These are phyloP conservation scores for Eulemur coronatus DNA, from an alignment of 2,797 vertebrate species.

Conservation along the genomic window DNA sequence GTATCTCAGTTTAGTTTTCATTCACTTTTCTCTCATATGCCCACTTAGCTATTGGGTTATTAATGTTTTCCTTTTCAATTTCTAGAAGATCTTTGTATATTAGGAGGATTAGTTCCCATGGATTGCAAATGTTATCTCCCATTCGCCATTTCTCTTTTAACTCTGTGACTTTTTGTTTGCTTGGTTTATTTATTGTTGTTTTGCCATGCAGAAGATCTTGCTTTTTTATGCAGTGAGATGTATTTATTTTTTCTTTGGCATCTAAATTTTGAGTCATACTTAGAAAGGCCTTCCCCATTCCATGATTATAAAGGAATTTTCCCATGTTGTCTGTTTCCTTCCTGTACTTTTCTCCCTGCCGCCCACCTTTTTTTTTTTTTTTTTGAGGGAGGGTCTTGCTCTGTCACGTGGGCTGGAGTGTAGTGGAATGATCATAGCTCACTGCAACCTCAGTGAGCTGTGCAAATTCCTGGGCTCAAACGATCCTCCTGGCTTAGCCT, in stretches of 20 bases:
- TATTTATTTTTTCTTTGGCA: background rate
- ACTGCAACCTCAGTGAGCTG: too few relatives aligned
- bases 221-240: background rate
- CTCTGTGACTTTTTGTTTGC: background rate
- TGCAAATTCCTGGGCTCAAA: too few relatives aligned
- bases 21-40: background rate
- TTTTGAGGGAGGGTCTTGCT: too few relatives aligned
- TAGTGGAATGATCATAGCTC: too few relatives aligned
- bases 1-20: background rate
- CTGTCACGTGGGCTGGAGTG: too few relatives aligned
- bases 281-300: background rate
- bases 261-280: background rate
- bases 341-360: background rate
- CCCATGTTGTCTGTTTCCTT: background rate
- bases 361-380: too few relatives aligned
- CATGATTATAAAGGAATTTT: background rate
- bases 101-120: background rate
- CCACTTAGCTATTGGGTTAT: background rate
- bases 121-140: background rate
- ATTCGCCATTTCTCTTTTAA: background rate
- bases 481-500: too few relatives aligned
- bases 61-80: background rate
- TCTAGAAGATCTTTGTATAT: background rate
- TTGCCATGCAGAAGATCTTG: background rate
- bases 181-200: background rate